These are phyloP conservation scores for Semnornis frantzii DNA, from an alignment of 2,113 vertebrate species.

Conservation along the genomic window DNA sequence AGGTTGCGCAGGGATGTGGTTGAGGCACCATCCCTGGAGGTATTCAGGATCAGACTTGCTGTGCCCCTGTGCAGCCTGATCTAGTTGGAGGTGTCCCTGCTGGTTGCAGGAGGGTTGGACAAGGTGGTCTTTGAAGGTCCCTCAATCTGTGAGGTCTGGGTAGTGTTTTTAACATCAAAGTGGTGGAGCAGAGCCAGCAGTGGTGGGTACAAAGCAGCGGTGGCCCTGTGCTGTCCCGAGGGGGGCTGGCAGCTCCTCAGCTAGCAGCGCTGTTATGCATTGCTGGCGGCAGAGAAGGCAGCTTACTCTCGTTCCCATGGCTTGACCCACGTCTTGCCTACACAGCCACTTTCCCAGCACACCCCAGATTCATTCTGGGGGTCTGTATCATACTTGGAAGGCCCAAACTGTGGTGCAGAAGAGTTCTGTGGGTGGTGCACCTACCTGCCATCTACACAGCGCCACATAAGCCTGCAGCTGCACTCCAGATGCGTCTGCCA, in stretches of 20 bases:
- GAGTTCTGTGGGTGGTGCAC: not conserved
- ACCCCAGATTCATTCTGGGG: not conserved
- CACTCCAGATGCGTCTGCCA: not conserved
- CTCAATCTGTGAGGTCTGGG: not conserved
- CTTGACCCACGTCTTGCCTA: not conserved
- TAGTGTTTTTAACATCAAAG: not conserved
- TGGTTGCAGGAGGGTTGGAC: no score
- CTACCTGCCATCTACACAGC: rapidly evolving
- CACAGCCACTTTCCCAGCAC: not conserved
- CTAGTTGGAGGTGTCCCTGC: no score
- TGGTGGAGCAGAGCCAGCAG: not conserved
- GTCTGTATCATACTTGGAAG: not conserved
- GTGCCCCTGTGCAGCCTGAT: no score
- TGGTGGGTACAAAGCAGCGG: not conserved
- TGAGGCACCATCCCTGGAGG: no score
- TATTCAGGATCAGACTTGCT: no score
- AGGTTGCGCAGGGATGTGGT: no score
- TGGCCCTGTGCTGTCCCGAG: not conserved
- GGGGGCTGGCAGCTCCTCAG: not conserved
- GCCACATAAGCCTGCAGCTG: not conserved
- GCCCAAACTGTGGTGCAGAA: not conserved
- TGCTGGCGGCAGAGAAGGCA: not conserved
- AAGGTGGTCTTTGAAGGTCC: no score
- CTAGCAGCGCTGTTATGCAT: not conserved
- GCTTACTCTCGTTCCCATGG: not conserved